phyloP scores from a whole-genome alignment of 2,113 vertebrate species.

The Nibea albiflora region DNA sequence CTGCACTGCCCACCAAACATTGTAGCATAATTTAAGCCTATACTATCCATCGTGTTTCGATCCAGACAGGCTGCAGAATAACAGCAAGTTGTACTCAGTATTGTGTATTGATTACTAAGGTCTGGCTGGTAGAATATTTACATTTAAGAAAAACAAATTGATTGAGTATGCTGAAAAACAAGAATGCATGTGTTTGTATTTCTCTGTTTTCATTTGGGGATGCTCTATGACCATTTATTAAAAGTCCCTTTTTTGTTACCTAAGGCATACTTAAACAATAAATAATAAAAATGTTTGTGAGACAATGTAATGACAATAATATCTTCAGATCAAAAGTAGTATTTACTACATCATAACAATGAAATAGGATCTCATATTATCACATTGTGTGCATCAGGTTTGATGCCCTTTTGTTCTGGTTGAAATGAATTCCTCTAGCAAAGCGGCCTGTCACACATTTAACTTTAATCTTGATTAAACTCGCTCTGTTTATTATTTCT shows the following conservation, averaged over 20 bases:
- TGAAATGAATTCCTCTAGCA: slow-evolving; percentile 26
- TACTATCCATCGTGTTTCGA: neutral
- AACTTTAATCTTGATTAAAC: slow-evolving; percentile 63
- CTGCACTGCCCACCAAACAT: slow-evolving; percentile 7
- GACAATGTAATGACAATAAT: neutral
- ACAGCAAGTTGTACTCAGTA: neutral
- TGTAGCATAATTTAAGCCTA: neutral
- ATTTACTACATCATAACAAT: neutral
- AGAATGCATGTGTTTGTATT: neutral
- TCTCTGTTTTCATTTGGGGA: neutral
- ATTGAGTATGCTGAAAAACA: neutral
- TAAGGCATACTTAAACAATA: slow-evolving; percentile 19
- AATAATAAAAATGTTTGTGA: slow-evolving; percentile 15
- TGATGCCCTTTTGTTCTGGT: slow-evolving; percentile 20
- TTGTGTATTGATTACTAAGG: neutral
- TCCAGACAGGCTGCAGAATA: neutral
- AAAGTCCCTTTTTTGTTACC: neutral
- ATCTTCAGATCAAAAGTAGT: neutral
- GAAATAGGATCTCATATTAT: neutral
- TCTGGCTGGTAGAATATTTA: neutral
- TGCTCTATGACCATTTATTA: neutral
- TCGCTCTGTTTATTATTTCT: slow-evolving; percentile 70
- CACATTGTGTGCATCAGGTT: slow-evolving; percentile 5
- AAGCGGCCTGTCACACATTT: slow-evolving; percentile 16
- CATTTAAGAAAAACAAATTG: slow-evolving; percentile 2